These are phyloP conservation scores for Drosophila melanocephala DNA, from an alignment of 2,888 invertebrate genomes.

Conservation along the genomic window DNA sequence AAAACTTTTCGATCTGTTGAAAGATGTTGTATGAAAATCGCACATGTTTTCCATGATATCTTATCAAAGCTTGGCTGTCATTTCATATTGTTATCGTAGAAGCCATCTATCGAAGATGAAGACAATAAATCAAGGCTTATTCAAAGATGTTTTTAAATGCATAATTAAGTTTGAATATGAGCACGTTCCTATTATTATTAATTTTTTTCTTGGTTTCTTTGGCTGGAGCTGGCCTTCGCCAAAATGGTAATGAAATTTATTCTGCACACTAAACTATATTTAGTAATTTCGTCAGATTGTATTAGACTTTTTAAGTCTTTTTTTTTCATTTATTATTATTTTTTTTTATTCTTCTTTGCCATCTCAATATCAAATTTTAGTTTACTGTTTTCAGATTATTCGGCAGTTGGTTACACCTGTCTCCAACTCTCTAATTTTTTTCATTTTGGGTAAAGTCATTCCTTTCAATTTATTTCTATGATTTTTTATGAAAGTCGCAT, in stretches of 20 bases:
- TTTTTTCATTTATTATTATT: neutral
- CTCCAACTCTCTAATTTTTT: neutral
- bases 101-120: neutral
- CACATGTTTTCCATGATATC: neutral
- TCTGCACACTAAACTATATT: slow-evolving; percentile 1
- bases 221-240: neutral
- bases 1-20: neutral
- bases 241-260: neutral
- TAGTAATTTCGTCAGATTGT: neutral
- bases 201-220: neutral
- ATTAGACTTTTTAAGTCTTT: neutral
- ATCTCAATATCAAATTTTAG: neutral
- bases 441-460: neutral
- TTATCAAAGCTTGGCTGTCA: neutral
- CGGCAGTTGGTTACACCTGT: neutral
- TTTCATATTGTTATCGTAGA: neutral
- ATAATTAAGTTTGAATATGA: neutral
- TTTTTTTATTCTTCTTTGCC: neutral
- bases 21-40: neutral
- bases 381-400: neutral
- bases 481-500: neutral
- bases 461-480: neutral
- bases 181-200: neutral
- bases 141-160: neutral
- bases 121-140: neutral